Percentiles rank a stretch among this genome's conserved stretches.
Evolutionary conservation across 2,113 vertebrate genomes (phyloP).

Genomic region (Muscicapa adusta): DNA sequence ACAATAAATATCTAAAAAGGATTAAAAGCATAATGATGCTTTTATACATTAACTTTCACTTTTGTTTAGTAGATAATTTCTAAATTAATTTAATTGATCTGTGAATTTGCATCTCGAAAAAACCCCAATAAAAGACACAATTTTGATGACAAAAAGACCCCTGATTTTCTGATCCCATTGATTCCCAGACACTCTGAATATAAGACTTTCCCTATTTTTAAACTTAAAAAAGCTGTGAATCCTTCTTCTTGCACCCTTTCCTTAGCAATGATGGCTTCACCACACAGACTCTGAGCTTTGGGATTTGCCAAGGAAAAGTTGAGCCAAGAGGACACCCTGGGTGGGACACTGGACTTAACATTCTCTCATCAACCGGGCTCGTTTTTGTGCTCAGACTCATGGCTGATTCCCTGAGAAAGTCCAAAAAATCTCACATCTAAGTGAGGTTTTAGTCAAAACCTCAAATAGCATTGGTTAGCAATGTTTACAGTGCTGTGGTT

Average conservation of each 20-base stretch:
- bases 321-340: accelerated
- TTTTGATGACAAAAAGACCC: not conserved
- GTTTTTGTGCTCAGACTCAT: not conserved
- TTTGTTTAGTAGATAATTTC: not conserved
- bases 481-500: not conserved
- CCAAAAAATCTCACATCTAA: not conserved
- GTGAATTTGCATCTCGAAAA: not conserved
- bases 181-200: not conserved
- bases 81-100: not conserved
- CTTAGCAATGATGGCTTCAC: not conserved
- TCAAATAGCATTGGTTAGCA: not conserved
- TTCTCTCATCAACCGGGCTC: accelerated
- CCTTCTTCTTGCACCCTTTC: not conserved
- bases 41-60: not conserved
- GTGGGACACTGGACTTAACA: not conserved
- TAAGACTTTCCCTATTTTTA: not conserved
- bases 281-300: accelerated
- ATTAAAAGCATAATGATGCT: not conserved
- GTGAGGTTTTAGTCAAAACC: constrained; percentile 31
- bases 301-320: not conserved
- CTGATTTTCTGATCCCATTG: not conserved
- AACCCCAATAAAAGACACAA: not conserved
- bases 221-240: not conserved
- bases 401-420: not conserved
- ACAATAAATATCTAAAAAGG: not conserved